Evolutionary conservation across 2,888 invertebrate genomes (phyloP).

Genomic region (Mylabris sibirica): DNA sequence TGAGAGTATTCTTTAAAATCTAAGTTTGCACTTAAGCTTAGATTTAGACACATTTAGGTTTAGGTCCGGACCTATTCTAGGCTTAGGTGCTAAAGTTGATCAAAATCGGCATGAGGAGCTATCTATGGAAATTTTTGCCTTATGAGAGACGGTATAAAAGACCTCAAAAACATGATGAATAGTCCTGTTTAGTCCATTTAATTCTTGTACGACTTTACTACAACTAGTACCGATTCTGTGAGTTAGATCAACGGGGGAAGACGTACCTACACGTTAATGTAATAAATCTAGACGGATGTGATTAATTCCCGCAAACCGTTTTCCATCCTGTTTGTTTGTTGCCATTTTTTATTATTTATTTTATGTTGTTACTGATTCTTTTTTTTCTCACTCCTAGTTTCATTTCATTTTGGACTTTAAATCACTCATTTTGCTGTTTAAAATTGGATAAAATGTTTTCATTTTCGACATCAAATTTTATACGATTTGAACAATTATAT

Average conservation of each 20-base stretch:
- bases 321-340: slow-evolving; percentile 6
- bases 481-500: neutral
- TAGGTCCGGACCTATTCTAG: too few species aligned
- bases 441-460: neutral
- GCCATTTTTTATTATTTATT: neutral
- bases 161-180: neutral
- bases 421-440: too few species aligned
- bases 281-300: slow-evolving; percentile 8
- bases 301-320: slow-evolving; percentile 8
- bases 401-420: neutral
- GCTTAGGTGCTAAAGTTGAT: too few species aligned
- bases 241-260: neutral
- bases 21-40: too few species aligned
- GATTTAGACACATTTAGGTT: too few species aligned
- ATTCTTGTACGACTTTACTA: neutral
- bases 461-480: neutral
- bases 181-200: slow-evolving; percentile 2
- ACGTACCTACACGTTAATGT: slow-evolving; percentile 6
- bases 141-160: too few species aligned
- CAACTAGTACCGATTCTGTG: neutral
- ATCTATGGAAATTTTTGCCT: too few species aligned
- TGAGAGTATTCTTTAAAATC: too few species aligned
- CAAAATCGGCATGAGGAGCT: too few species aligned
- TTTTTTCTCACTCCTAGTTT: neutral
- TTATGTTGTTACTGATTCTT: neutral